Evolutionary conservation across 2,797 vertebrate species (phyloP).

Genomic region (Gallinago solitaria): DNA sequence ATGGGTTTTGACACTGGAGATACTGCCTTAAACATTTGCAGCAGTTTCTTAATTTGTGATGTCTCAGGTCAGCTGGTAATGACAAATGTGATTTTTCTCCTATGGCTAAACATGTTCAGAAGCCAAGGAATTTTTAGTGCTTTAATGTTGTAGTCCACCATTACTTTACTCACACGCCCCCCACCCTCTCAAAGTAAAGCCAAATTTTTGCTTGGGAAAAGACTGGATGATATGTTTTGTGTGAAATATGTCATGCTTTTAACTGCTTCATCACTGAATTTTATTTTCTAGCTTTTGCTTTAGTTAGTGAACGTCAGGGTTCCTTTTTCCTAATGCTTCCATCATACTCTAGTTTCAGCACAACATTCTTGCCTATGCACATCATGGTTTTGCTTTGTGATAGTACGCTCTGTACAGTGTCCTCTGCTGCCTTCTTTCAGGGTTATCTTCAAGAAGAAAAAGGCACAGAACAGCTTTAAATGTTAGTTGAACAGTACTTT

Average conservation of each 20-base stretch:
- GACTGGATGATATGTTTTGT: background rate
- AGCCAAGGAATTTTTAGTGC: background rate
- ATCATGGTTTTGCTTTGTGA: background rate
- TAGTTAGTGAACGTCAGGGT: background rate
- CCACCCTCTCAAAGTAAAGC: background rate
- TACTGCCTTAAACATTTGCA: conserved; percentile 14
- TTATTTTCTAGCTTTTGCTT: background rate
- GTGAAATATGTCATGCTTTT: background rate
- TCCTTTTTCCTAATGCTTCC: background rate
- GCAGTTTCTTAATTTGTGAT: conserved; percentile 28
- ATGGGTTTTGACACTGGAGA: conserved; percentile 27
- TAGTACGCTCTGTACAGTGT: background rate
- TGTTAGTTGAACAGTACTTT: background rate
- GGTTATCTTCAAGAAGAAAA: background rate
- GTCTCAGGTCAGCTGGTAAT: background rate
- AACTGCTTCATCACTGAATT: background rate
- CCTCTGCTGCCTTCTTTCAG: background rate
- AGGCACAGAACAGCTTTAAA: background rate
- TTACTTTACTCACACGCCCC: rapidly evolving
- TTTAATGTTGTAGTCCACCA: background rate
- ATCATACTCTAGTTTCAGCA: background rate
- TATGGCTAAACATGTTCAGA: background rate
- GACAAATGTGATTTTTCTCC: conserved; percentile 5
- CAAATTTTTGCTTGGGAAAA: background rate
- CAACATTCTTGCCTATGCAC: background rate